Evolutionary conservation across 2,888 invertebrate genomes (phyloP).

Genomic region (Lycia hirtaria): DNA sequence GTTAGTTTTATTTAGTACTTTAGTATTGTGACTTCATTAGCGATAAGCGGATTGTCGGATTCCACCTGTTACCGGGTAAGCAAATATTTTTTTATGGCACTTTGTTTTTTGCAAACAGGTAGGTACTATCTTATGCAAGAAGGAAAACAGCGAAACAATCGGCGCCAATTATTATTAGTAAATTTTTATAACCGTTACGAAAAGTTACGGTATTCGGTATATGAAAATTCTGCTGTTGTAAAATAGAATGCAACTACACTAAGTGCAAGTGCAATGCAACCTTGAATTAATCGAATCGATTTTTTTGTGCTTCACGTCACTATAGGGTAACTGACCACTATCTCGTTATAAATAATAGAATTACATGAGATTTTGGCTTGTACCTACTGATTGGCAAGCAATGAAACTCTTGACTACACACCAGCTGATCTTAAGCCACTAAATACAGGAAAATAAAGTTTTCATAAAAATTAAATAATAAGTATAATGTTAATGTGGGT

Average conservation of each 20-base stretch:
- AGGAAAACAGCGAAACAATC: constrained; percentile 24
- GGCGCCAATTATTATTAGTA: constrained; percentile 9
- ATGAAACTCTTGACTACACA: too few species aligned
- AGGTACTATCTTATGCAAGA: constrained; percentile 12
- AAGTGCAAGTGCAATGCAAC: constrained; percentile 53
- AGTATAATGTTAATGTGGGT: too few species aligned
- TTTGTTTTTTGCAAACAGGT: constrained; percentile 18
- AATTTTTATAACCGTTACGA: constrained; percentile 44
- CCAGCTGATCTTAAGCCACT: too few species aligned
- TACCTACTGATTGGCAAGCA: too few species aligned
- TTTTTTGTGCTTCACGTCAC: constrained; percentile 47
- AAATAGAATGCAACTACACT: constrained; percentile 55
- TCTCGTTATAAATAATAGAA: too few species aligned
- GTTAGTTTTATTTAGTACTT: constrained; percentile 46
- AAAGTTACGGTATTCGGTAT: constrained; percentile 36
- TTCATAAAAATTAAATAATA: too few species aligned
- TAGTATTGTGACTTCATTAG: constrained; percentile 45
- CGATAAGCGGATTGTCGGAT: constrained; percentile 34
- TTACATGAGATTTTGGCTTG: too few species aligned
- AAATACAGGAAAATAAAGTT: too few species aligned
- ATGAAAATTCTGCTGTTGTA: constrained; percentile 13
- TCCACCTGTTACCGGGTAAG: constrained; percentile 78
- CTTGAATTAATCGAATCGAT: constrained; percentile 70
- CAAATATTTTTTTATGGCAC: constrained; percentile 2
- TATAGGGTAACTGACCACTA: too few species aligned